Evolutionary conservation across 2,113 vertebrate species (phyloP), one percentile per base, ranked within the genome.

Genomic region (Strix uralensis): DNA sequence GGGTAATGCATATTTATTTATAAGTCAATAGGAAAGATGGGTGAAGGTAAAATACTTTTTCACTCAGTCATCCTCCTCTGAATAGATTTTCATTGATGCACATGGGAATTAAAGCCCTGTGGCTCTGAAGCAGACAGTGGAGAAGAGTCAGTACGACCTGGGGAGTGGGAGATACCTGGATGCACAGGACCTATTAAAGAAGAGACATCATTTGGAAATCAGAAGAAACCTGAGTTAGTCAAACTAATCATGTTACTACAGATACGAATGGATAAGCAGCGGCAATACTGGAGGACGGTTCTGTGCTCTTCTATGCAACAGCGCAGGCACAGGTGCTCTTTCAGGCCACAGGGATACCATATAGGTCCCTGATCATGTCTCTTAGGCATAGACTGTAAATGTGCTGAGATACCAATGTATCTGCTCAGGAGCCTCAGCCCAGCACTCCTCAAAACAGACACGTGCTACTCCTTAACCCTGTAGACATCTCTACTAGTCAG

Each of bases 381-480:
- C 23, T 42, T 58, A 73, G 58, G 11, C 3, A 3, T 3, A 49
- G 55, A 27, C 19, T 55, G 25, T 34, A 46, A 72, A 69, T 38
- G 16, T 75, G 17, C 5, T 81, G 59, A 82, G 71, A 15, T 27
- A 55, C 14, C 34, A 15, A 3, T 18, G 20, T 29, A 54, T 32
- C 21, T 52, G 59, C 46, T 72, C 67, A 55, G 61, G 59, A 58
- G 0, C 70, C 44, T 65, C 44, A 89, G 81, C 36, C 36, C 74
- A 81, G n/a, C 46, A 51, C 17, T 12, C 20, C 59, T 52, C 29
- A 51, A 62, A 73, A 74, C 61, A 67, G 47, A 44, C 7, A 15
- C 0, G 0, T 32, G 19, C 46, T 5, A 0, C 46, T 49, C 15
- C 36, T 73, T 66, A 47, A 18, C 40, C 55, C 46, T 65, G 26